Percentiles rank a stretch among this genome's conserved stretches.
Evolutionary conservation across 1,140 invertebrate genomes (phyloP).

Genomic region (Ceratina japonica): DNA sequence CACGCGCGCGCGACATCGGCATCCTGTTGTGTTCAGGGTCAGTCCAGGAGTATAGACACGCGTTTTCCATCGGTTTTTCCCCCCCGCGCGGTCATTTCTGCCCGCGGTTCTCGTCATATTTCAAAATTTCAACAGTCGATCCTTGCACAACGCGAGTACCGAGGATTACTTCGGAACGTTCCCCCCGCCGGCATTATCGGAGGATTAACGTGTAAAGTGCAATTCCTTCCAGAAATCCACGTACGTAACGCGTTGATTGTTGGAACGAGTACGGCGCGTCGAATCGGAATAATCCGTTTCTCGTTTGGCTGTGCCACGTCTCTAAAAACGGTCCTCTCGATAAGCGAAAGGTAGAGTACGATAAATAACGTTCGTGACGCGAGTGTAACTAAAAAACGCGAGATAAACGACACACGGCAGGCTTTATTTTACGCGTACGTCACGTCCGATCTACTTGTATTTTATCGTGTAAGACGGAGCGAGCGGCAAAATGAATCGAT

Average conservation of each 20-base stretch:
- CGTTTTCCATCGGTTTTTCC: slow-evolving; percentile 37
- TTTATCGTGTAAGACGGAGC: not conserved
- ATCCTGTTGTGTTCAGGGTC: slow-evolving; percentile 67
- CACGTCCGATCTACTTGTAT: slow-evolving; percentile 44
- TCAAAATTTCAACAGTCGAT: no score
- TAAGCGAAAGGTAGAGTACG: slow-evolving; percentile 39
- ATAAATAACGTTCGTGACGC: slow-evolving; percentile 42
- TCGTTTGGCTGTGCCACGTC: not conserved
- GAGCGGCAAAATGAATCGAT: no score
- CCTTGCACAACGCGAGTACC: no score
- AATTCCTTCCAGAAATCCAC: no score
- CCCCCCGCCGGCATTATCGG: not conserved
- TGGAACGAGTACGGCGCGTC: slow-evolving; percentile 13
- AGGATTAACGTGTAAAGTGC: no score
- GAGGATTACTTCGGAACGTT: not conserved
- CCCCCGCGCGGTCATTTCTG: not conserved
- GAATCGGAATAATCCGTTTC: slow-evolving; percentile 17
- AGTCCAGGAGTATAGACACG: slow-evolving; percentile 25
- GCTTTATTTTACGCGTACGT: slow-evolving; percentile 43
- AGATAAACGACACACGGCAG: slow-evolving; percentile 44
- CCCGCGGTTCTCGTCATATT: no score
- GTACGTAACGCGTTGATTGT: not conserved
- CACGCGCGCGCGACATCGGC: slow-evolving; percentile 55
- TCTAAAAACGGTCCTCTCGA: slow-evolving; percentile 27
- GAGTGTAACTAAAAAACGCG: slow-evolving; percentile 30